Percentiles rank a stretch among this genome's conserved stretches.
Conservation (phyloP, 1,140 invertebrate genomes). For the Brachionus plicatilis region DNA sequence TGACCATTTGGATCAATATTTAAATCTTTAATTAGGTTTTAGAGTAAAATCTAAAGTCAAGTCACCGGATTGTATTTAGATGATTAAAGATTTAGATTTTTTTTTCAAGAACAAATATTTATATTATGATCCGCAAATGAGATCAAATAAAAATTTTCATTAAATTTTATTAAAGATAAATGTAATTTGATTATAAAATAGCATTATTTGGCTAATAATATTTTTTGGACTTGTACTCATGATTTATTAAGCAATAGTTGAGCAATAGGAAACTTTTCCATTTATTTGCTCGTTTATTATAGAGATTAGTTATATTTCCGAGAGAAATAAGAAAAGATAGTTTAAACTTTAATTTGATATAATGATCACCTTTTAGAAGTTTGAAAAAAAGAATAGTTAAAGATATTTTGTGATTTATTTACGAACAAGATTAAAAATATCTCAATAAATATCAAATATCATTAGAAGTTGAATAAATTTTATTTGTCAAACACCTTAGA, state of each 20-base stretch:
- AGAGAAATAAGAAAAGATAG: background rate
- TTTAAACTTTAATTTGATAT: background rate
- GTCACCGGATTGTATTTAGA: background rate
- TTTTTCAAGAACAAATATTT: background rate
- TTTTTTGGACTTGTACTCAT: background rate
- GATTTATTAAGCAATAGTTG: background rate
- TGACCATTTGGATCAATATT: background rate
- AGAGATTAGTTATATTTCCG: background rate
- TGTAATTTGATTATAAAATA: background rate
- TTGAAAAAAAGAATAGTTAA: background rate
- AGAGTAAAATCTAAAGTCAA: background rate
- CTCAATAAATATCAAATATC: conserved; percentile 1
- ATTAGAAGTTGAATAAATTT: background rate
- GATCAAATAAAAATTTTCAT: background rate
- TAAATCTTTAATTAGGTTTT: background rate
- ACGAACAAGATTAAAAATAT: background rate
- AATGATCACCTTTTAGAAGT: background rate
- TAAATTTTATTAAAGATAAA: background rate
- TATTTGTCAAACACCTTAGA: background rate
- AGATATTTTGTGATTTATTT: background rate
- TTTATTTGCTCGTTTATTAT: background rate
- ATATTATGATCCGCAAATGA: background rate
- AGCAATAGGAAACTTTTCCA: background rate
- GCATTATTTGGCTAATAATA: background rate
- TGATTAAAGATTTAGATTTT: background rate